A percentile compares a stretch with the other conserved stretches of the same genome.
phyloP scores from a whole-genome alignment of 2,113 vertebrate species.

The Urocynchramus pylzowi region DNA sequence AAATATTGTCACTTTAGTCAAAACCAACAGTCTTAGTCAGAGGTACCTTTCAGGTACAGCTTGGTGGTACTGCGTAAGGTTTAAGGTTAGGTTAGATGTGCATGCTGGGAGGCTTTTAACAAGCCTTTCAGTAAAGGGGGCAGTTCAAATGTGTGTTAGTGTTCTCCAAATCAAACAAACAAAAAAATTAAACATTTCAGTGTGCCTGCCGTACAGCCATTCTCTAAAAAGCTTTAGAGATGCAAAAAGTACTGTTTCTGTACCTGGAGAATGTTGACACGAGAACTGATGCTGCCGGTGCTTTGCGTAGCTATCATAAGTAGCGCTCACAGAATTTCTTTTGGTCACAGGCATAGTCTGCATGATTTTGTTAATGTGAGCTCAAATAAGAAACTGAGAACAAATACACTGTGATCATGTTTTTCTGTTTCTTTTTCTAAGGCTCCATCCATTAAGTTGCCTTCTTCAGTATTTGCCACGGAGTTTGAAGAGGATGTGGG shows the following conservation, averaged over 20 bases:
- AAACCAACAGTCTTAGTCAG: background rate
- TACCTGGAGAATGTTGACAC: background rate
- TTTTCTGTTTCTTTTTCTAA: slow-evolving; percentile 44
- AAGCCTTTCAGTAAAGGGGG: background rate
- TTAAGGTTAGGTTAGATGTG: background rate
- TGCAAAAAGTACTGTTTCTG: background rate
- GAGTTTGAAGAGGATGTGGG: slow-evolving; percentile 96
- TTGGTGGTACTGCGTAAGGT: background rate
- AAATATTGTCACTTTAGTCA: background rate
- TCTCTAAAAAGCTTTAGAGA: background rate
- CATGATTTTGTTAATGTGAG: background rate
- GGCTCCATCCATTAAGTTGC: slow-evolving; percentile 84
- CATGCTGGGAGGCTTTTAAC: background rate
- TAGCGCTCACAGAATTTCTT: background rate
- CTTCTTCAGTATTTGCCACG: slow-evolving; percentile 95
- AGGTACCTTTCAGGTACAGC: background rate
- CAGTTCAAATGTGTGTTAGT: background rate
- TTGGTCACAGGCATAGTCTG: background rate
- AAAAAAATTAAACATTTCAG: background rate
- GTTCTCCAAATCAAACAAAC: background rate
- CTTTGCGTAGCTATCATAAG: background rate
- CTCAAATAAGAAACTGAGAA: background rate
- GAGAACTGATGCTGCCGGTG: background rate
- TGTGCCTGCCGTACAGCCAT: background rate
- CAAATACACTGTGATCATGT: background rate